Percentiles rank a stretch among this genome's conserved stretches.
Conservation (phyloP, 2,797 vertebrate genomes). For the Microtus obscurus region DNA sequence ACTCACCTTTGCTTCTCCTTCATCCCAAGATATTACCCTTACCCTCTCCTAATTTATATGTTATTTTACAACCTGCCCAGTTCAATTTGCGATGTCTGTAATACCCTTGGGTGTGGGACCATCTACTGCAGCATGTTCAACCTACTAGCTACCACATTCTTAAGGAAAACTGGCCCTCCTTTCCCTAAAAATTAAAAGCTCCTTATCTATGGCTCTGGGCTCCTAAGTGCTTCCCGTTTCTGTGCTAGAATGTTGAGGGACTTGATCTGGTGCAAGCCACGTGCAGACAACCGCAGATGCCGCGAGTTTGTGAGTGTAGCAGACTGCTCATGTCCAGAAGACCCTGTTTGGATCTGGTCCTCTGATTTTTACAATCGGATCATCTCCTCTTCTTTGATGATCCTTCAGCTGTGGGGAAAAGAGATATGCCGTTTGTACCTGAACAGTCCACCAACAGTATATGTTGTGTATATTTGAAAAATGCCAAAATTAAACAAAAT, state of each 20-base stretch:
- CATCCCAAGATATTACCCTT: neutral
- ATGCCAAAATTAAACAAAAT: conserved; percentile 41
- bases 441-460: neutral
- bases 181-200: neutral
- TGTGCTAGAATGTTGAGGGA: neutral
- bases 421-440: neutral
- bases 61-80: neutral
- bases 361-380: neutral
- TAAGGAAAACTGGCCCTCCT: neutral
- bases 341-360: neutral
- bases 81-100: neutral
- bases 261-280: neutral
- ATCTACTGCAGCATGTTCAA: neutral
- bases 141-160: neutral
- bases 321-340: neutral
- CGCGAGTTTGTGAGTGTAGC: neutral
- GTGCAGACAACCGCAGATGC: neutral
- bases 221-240: neutral
- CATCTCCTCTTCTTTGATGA: neutral
- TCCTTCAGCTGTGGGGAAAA: neutral
- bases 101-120: neutral
- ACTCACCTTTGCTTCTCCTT: neutral
- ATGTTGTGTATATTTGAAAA: neutral
- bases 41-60: neutral
- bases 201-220: neutral